These are phyloP conservation scores for Phataginus tetradactyla DNA, from an alignment of 2,797 vertebrate genomes.

Conservation along the genomic window DNA sequence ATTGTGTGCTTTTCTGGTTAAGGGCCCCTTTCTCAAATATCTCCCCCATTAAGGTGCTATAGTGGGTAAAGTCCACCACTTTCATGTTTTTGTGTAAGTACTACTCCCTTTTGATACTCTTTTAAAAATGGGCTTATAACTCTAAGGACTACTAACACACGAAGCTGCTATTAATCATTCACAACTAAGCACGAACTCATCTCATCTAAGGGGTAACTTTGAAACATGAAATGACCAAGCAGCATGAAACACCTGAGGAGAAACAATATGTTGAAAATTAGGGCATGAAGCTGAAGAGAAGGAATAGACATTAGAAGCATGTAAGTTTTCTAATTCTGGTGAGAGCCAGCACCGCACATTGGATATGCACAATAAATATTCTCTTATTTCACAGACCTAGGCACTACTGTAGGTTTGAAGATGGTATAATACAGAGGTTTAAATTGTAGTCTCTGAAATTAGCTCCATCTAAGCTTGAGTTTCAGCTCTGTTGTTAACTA, in stretches of 20 bases:
- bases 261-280: background rate
- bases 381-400: background rate
- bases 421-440: background rate
- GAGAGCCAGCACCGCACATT: background rate
- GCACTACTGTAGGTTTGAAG: background rate
- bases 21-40: background rate
- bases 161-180: background rate
- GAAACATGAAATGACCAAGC: background rate
- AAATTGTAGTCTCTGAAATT: background rate
- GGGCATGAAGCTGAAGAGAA: background rate
- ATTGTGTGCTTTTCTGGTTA: background rate
- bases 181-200: background rate
- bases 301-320: too few species aligned
- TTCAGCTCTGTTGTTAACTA: background rate
- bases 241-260: background rate
- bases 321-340: background rate
- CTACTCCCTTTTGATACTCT: background rate
- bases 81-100: background rate
- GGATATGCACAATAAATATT: background rate
- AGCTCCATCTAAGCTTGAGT: background rate
- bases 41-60: background rate
- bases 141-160: background rate
- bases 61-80: background rate
- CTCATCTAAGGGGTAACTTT: background rate
- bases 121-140: background rate